These are phyloP conservation scores for Tribolium castaneum DNA, from an alignment of 1,140 invertebrate genomes.

Conservation along the genomic window DNA sequence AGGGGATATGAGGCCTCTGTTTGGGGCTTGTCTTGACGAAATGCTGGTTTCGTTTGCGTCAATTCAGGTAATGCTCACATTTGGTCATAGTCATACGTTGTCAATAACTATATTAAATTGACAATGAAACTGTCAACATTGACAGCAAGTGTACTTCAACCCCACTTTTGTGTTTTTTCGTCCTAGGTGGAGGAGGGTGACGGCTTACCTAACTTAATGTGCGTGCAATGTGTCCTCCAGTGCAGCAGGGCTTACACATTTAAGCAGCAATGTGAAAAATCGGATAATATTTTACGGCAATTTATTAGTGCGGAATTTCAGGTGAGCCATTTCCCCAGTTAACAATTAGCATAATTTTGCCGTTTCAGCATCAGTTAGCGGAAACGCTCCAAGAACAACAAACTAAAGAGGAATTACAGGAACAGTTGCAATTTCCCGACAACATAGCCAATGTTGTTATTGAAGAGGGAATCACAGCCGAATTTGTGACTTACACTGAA, in stretches of 20 bases:
- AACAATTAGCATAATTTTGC: constrained; percentile 23
- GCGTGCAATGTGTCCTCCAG: constrained; percentile 65
- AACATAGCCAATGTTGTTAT: constrained; percentile 52
- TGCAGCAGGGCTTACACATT: constrained; percentile 66
- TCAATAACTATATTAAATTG: too few relatives aligned
- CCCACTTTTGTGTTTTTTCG: neutral
- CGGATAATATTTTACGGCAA: constrained; percentile 63
- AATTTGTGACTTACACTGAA: constrained; percentile 53
- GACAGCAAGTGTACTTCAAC: too few relatives aligned
- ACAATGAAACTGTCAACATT: too few relatives aligned
- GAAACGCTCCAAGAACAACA: constrained; percentile 51
- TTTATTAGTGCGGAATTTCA: constrained; percentile 63
- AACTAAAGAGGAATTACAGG: constrained; percentile 54
- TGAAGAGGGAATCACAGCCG: constrained; percentile 52
- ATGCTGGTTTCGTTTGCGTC: constrained; percentile 64
- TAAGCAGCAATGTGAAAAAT: constrained; percentile 66
- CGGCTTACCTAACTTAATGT: constrained; percentile 65
- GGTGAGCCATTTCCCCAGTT: constrained; percentile 49
- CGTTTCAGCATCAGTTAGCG: constrained; percentile 49
- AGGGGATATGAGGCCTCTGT: constrained; percentile 64
- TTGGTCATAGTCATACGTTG: neutral
- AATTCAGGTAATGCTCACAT: constrained; percentile 59
- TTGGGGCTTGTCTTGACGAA: constrained; percentile 65
- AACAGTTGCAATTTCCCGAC: constrained; percentile 54
- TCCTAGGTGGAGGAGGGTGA: constrained; percentile 64